Evolutionary conservation across 2,113 vertebrate genomes (phyloP).

Genomic region (Tiliqua scincoides): DNA sequence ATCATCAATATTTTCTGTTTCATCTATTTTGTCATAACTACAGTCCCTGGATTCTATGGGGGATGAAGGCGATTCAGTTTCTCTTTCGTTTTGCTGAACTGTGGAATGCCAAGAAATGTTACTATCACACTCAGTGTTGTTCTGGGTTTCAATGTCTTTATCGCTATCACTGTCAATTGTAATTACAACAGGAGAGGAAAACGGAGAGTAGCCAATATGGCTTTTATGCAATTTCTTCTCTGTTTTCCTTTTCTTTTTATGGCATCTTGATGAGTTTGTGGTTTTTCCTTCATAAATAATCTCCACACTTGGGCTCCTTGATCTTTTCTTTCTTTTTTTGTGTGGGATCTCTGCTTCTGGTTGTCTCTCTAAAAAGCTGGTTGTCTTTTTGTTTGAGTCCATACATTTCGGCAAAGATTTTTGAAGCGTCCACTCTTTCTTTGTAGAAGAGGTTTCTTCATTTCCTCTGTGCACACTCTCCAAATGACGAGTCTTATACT

Average conservation of each 20-base stretch:
- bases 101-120: conserved; percentile 53
- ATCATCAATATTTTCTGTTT: conserved; percentile 43
- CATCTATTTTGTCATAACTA: conserved; percentile 49
- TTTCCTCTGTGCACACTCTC: conserved; percentile 68
- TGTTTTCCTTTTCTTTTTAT: conserved; percentile 91
- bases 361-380: conserved; percentile 69
- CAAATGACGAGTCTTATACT: conserved; percentile 91
- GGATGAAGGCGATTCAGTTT: conserved; percentile 29
- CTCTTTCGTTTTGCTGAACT: conserved; percentile 27
- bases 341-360: conserved; percentile 72
- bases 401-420: conserved; percentile 64
- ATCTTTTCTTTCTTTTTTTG: conserved; percentile 79
- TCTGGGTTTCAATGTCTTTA: conserved; percentile 65
- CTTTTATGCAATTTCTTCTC: conserved; percentile 86
- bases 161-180: conserved; percentile 90
- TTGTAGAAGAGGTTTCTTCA: conserved; percentile 44
- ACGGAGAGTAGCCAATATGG: conserved; percentile 48
- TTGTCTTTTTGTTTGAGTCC: conserved; percentile 69
- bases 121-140: conserved; percentile 36
- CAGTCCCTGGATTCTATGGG: conserved; percentile 36
- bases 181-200: conserved; percentile 80
- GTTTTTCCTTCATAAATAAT: conserved; percentile 82
- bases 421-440: conserved; percentile 60
- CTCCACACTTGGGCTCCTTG: conserved; percentile 85
- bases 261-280: conserved; percentile 70